Evolutionary conservation across 2,888 invertebrate genomes (phyloP), one percentile per base, ranked within the genome.

Genomic region (Choreutis nemorana): DNA sequence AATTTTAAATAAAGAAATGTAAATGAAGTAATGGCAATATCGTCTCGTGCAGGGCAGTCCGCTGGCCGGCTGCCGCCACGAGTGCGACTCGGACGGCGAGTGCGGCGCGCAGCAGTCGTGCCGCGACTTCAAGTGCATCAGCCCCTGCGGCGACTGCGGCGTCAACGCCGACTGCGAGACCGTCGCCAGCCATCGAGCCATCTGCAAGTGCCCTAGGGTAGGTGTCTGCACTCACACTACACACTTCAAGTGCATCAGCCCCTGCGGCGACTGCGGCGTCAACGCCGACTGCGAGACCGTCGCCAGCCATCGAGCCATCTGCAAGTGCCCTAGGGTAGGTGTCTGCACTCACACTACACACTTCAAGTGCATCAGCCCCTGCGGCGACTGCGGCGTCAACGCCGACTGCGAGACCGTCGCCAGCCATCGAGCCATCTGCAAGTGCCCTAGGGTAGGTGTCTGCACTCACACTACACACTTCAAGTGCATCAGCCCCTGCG

Each of bases 121-220:
- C 52, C 81, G 87, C 32, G 81, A 84, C 46, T 91, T 85, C 72
- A 87, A 84, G 54, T 93, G 93, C 51, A 82, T 83, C 38, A 87
- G 85, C 43, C 88, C 91, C 1, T 93, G 93, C 59, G 77, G 81
- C 20, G 84, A 86, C 40, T 94, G 93, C 44, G 93, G 91, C 7
- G 81, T 83, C 26, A 88, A 86, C 39, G 92, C 93, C 3, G 86
- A 87, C 49, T 93, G 93, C 54, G 85, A 86, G 42, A 83, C 84
- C 1, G 90, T 90, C 2, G 60, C 84, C 29, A 87, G 87, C 44
- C 92, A 92, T 51, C 82, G 86, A 30, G 87, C 91, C 4, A 67
- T 87, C 27, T 93, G 92, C 75, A 87, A 86, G 49, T 92, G 91
- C 47, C 90, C 91, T 3, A 85, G 86, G 56, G 89, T 89, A 50